A percentile compares a stretch with the other conserved stretches of the same genome.
These are phyloP conservation scores for Lasioglossum pauxillum DNA, from an alignment of 2,888 invertebrate species.

Conservation along the genomic window DNA sequence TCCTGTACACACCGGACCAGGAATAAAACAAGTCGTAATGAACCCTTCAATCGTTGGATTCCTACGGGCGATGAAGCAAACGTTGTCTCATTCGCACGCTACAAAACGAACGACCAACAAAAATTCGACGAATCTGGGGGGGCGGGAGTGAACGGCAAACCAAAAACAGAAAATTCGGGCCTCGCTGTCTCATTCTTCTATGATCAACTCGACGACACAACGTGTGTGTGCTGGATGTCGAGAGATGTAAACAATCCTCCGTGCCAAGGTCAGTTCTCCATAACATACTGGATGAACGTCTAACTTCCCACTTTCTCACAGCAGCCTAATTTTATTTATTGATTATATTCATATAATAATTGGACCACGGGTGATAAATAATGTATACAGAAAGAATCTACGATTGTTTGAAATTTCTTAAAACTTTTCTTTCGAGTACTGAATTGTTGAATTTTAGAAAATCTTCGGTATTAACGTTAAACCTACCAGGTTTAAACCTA, in stretches of 20 bases:
- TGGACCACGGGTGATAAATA: too few relatives aligned
- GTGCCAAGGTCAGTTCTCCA: not conserved
- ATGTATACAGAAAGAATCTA: too few relatives aligned
- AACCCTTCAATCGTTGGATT: conserved; percentile 65
- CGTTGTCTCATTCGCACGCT: conserved; percentile 67
- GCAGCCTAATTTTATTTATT: too few relatives aligned
- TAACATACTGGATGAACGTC: not conserved
- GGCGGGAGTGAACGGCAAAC: not conserved
- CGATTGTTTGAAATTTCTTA: too few relatives aligned
- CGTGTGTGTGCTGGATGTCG: conserved; percentile 54
- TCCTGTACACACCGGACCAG: not conserved
- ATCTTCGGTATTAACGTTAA: too few relatives aligned
- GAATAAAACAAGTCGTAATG: conserved; percentile 37
- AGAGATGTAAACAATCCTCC: not conserved
- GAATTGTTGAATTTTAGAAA: too few relatives aligned
- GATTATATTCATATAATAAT: too few relatives aligned
- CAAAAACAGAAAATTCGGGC: conserved; percentile 34
- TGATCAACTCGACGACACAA: conserved; percentile 66
- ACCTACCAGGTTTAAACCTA: too few relatives aligned
- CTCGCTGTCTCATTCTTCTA: conserved; percentile 55
- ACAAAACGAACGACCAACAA: conserved; percentile 43
- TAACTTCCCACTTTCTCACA: not conserved
- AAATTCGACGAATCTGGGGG: conserved; percentile 40
- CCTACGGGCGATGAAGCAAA: conserved; percentile 65
- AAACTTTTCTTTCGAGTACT: too few relatives aligned